phyloP scores from a whole-genome alignment of 2,113 vertebrate species.

The Cyanoderma ruficeps region DNA sequence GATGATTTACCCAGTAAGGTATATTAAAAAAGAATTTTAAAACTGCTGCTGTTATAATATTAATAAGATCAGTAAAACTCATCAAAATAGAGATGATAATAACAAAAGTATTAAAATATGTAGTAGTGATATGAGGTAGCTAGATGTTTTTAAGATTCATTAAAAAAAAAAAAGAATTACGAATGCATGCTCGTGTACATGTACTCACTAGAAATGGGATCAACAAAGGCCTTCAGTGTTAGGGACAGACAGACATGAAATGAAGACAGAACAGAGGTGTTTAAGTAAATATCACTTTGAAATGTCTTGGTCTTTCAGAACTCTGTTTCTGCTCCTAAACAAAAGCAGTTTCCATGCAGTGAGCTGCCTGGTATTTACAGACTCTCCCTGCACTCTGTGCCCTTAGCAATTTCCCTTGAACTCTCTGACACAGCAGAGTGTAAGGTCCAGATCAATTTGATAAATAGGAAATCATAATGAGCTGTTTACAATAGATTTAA shows the following conservation, averaged over 20 bases:
- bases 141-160: not conserved
- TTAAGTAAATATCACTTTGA: not conserved
- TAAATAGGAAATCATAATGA: not conserved
- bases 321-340: not conserved
- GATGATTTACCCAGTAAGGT: not conserved
- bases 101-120: not conserved
- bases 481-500: not conserved
- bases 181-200: rapidly evolving
- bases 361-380: not conserved
- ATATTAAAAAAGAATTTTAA: not conserved
- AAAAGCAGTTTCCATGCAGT: not conserved
- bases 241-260: not conserved
- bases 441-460: not conserved
- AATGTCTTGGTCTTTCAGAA: not conserved
- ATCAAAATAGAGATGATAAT: not conserved
- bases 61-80: not conserved
- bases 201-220: not conserved
- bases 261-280: not conserved
- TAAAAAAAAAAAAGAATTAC: not conserved
- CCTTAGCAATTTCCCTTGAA: not conserved
- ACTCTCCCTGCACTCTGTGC: not conserved
- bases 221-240: not conserved
- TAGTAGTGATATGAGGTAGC: not conserved
- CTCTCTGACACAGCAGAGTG: not conserved
- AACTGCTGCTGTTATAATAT: not conserved